Evolutionary conservation across 2,113 vertebrate genomes (phyloP), one percentile per base, ranked within the genome.

Genomic region (Choloepus hoffmanni): DNA sequence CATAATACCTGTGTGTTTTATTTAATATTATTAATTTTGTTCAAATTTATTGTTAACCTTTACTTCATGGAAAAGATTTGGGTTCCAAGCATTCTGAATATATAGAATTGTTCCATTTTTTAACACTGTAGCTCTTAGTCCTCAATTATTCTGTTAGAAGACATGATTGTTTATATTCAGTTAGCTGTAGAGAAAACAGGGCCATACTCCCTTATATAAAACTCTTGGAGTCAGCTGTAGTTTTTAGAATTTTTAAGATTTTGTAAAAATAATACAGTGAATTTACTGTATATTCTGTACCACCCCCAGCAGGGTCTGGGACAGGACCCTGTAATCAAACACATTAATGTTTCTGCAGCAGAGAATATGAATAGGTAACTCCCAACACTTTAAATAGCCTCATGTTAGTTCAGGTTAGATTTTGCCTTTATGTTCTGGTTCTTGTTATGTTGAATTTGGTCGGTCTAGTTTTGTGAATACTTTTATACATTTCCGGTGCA

Each of bases 11-110:
- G 1, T 72, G 21, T 83, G 26, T 87, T 77, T 84, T 93, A 33
- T 48, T 79, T 85, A 33, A 62, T 76, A 18, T 60, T 36, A 40
- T 68, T 92, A 86, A 78, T 88, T 96, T 85, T 92, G 7, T 93
- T 87, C 15, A 36, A 86, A 28, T 74, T 84, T 62, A 62, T 53
- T 40, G 7, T 81, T 83, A 63, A 26, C 76, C 40, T 94, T 86
- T 77, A 48, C 48, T 48, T 72, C 43, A 79, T 23, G 43, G 40
- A 78, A 92, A 70, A 86, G 15, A 26, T 74, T 1, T 50, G 43
- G 7, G 18, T 7, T 23, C 45, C 33, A 72, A 24, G 58, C 60
- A 73, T 92, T 89, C 58, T 50, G 48, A 33, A 58, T 68, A 45
- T n/a, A 19, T 26, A 93, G 76, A 85, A 90, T 83, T 82, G n/a